Percentiles rank a stretch among this genome's conserved stretches.
These are phyloP conservation scores for Ormyrus pomaceus DNA, from an alignment of 2,888 invertebrate genomes.

Conservation along the genomic window DNA sequence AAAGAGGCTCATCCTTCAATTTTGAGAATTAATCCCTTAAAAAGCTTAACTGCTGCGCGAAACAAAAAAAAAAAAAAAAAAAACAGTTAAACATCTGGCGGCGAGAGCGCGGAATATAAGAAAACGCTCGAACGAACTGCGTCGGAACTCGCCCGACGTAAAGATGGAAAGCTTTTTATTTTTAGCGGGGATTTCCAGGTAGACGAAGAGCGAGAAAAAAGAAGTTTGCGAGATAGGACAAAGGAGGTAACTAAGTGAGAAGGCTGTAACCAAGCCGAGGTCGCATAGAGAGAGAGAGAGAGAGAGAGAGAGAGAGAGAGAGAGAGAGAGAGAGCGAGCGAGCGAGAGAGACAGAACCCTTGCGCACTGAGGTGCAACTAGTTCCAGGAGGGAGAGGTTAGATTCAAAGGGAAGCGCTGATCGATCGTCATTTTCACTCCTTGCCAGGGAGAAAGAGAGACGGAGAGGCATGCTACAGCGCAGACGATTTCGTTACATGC, in stretches of 20 bases:
- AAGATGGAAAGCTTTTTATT: no score
- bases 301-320: slow-evolving; percentile 2
- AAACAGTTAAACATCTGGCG: background rate
- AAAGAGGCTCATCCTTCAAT: background rate
- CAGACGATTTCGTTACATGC: slow-evolving; percentile 41
- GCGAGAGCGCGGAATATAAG: no score
- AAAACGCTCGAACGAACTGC: no score
- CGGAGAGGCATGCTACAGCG: background rate
- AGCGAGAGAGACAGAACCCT: slow-evolving; percentile 7
- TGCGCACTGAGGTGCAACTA: no score
- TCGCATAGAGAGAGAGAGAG: slow-evolving; percentile 26
- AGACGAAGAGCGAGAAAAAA: background rate
- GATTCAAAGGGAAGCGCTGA: slow-evolving; percentile 53
- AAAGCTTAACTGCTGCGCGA: no score
- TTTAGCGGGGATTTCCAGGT: no score
- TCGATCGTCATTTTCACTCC: slow-evolving; percentile 60
- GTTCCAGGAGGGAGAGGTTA: slow-evolving; percentile 15
- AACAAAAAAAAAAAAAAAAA: background rate
- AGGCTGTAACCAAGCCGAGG: slow-evolving; percentile 31
- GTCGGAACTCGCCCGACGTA: no score
- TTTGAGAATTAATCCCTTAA: no score
- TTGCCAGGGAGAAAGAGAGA: slow-evolving; percentile 20
- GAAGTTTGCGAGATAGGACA: background rate
- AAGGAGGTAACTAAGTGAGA: slow-evolving; percentile 40
- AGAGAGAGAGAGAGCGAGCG: background rate